Percentiles rank a stretch among this genome's conserved stretches.
These are phyloP conservation scores for Acanthosepion pharaonis DNA, from an alignment of 2,888 invertebrate species.

Conservation along the genomic window DNA sequence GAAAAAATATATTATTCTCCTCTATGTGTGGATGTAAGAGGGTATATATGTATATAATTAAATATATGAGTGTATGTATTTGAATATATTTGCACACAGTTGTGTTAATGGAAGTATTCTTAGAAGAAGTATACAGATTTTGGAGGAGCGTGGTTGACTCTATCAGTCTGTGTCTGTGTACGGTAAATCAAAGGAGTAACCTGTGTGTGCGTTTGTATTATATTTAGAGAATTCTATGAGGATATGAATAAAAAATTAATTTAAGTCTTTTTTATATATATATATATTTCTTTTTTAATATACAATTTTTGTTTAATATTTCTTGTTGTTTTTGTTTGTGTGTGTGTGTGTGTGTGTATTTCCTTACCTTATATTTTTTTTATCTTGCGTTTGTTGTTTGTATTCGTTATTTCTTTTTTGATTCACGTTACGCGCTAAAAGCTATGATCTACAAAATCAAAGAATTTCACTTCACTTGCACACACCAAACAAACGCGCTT, in stretches of 20 bases:
- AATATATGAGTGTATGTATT: background rate
- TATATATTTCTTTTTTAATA: background rate
- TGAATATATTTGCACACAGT: background rate
- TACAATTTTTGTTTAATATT: background rate
- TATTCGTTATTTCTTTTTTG: background rate
- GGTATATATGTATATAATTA: background rate
- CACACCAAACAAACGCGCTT: conserved; percentile 8
- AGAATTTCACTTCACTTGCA: background rate
- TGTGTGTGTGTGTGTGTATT: background rate
- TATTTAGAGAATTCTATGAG: background rate
- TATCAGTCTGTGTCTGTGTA: background rate
- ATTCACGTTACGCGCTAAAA: background rate
- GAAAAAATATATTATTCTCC: conserved; percentile 23
- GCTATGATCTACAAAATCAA: background rate
- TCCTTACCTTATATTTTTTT: background rate
- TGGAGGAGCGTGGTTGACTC: background rate
- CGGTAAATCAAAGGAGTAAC: background rate
- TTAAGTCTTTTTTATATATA: background rate
- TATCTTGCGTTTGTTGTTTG: background rate
- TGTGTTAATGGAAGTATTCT: background rate
- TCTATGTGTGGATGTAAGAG: background rate
- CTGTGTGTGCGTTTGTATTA: background rate
- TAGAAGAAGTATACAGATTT: background rate
- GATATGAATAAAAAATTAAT: background rate
- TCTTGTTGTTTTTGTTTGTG: background rate